These are phyloP conservation scores for Encarsia formosa DNA, from an alignment of 2,888 invertebrate species.

Conservation along the genomic window DNA sequence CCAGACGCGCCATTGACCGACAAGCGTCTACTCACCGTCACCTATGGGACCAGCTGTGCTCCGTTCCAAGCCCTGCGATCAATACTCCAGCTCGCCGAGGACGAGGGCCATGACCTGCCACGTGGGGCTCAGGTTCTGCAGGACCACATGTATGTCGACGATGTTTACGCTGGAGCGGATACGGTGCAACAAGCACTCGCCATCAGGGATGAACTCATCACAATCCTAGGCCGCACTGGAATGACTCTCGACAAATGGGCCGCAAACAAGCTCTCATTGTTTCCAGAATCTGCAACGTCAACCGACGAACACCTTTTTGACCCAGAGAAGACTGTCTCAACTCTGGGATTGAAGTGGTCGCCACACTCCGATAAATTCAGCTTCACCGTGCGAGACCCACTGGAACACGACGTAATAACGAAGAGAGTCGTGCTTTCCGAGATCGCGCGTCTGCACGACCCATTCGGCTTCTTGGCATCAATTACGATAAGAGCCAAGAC, in stretches of 20 bases:
- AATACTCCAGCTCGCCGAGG: background rate
- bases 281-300: background rate
- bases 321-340: background rate
- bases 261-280: background rate
- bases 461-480: background rate
- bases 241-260: conserved; percentile 7
- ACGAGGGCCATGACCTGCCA: background rate
- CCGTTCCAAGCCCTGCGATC: background rate
- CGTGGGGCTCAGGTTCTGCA: background rate
- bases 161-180: background rate
- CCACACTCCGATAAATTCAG: background rate
- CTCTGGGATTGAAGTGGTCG: background rate
- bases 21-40: background rate
- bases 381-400: background rate
- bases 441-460: background rate
- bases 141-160: background rate
- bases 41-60: background rate
- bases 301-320: background rate
- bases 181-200: background rate
- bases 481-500: background rate
- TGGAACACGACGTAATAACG: background rate
- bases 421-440: background rate
- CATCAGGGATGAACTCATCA: background rate
- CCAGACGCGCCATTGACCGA: background rate
- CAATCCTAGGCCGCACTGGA: background rate